Evolutionary conservation across 2,888 invertebrate species (phyloP), one percentile per base, ranked within the genome.

Genomic region (Ophioninae sp.): DNA sequence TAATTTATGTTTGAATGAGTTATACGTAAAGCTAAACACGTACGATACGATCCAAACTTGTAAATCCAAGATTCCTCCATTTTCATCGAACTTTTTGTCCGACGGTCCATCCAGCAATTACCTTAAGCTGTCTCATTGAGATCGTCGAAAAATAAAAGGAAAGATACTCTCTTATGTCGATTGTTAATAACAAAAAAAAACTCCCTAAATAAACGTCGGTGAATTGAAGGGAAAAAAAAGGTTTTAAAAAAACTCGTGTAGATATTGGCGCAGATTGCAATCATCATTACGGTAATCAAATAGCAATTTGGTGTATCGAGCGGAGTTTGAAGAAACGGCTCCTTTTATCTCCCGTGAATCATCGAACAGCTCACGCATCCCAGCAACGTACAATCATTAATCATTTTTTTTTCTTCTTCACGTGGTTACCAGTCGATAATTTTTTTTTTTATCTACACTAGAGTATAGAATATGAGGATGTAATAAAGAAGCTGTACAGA

Each of bases 221-320:
- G 30, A 30, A 30, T 30, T 6, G 6, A 23, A 21, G 17, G 17
- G 17, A 23, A 21, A 7, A 68, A 41, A 44, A 8, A 7, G 7
- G 7, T 7, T 17, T 13, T 2, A 30, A 70, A 76, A 72, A 75
- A 69, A 20, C 30, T 50, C 13, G 56, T 39, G 8, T 23, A 20
- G 30, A 70, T 23, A 69, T 21, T 17, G 37, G 41, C 50, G 73
- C 68, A 82, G 20, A n/a, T 20, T 64, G 57, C 74, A 79, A 79
- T 79, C 64, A 75, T 82, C 79, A 70, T 82, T 79, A 70, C 69
- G 69, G 30, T 69, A 65, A 75, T 82, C 74, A 65, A 79, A 62
- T 65, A 79, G 50, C 79, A 37, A 74, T 79, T 79, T 75, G 65
- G 56, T 37, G 21, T 67, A 67, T 64, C 69, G 65, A 70, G 30